Percentiles rank a stretch among this genome's conserved stretches.
Conservation (phyloP, 1,140 invertebrate species). For the Heliconius melpomene region DNA sequence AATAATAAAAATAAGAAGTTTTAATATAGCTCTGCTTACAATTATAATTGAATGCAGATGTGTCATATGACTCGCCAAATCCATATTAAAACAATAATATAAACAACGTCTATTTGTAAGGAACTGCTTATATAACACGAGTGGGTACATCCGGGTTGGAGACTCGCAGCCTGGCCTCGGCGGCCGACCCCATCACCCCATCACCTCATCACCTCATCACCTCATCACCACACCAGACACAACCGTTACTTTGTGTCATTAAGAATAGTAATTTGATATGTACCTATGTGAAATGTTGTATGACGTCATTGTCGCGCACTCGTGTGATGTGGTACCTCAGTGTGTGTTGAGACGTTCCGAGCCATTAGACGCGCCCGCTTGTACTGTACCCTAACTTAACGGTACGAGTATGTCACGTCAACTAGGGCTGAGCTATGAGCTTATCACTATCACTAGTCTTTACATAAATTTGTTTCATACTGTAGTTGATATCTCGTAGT, state of each 20-base stretch:
- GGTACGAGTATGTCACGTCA: background rate
- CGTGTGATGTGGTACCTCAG: too few relatives aligned
- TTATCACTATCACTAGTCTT: too few relatives aligned
- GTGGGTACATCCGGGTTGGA: constrained; percentile 32
- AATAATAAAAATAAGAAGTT: too few relatives aligned
- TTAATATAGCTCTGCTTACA: too few relatives aligned
- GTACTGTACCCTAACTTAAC: constrained; percentile 17
- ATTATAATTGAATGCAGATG: too few relatives aligned
- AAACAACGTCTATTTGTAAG: background rate
- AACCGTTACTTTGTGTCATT: background rate
- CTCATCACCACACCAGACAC: background rate
- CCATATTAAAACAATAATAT: background rate
- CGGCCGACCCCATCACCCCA: background rate
- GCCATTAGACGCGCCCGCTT: constrained; percentile 58
- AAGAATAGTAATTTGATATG: background rate
- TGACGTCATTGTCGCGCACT: too few relatives aligned
- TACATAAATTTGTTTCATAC: too few relatives aligned
- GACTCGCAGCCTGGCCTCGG: constrained; percentile 8
- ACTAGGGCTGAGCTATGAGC: background rate
- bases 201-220: accelerated
- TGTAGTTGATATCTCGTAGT: too few relatives aligned
- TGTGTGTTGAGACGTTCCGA: constrained; percentile 56
- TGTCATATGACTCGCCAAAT: background rate
- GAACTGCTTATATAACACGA: constrained; percentile 12
- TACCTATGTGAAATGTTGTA: background rate